Base-by-base conservation (phyloP, 2,888 invertebrate genomes). In the Stenotaenia linearis region DNA sequence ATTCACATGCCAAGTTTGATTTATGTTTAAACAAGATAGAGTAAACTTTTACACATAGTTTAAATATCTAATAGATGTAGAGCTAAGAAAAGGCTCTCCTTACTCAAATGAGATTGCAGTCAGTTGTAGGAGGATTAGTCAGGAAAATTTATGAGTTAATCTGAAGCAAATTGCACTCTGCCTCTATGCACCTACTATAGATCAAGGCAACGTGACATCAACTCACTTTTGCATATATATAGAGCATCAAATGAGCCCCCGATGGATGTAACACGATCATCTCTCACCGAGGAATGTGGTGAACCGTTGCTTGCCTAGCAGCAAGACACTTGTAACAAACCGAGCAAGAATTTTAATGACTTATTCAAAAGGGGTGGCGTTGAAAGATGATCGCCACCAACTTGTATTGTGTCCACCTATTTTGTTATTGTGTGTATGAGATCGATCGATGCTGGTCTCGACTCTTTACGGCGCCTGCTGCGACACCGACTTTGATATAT, bases 221-320 rank as follows among this genome's bases (percentile, higher is more conserved):
- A 69, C 69, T 69, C 69, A 69, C 69, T 69, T 69, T 69, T 69
- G 69, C 69, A 69, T 69, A 69, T 69, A 69, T 69, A 69, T 69
- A 69, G 69, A 69, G 69, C 69, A 69, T 10, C 28, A 69, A 69
- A 69, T 69, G 69, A 69, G 69, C 69, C 69, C 69, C 69, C 69
- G 69, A 69, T 69, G 69, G 69, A 69, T 69, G 69, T 69, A 69
- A 69, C 69, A 69, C 69, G 69, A 69, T 69, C 69, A 69, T 69
- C 69, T 69, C 69, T 10, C 25, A 69, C 25, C 25, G 69, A 69
- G 69, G 69, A 69, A 69, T 69, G 69, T 69, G 69, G 69, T 69
- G 69, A 69, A 69, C 69, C 69, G 69, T 69, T 69, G 69, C 25
- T 69, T 69, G 69, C 69, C 69, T 69, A 28, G 25, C 10, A 69